A percentile compares a stretch with the other conserved stretches of the same genome.
Conservation (phyloP, 2,888 invertebrate species). For the Sesia apiformis region DNA sequence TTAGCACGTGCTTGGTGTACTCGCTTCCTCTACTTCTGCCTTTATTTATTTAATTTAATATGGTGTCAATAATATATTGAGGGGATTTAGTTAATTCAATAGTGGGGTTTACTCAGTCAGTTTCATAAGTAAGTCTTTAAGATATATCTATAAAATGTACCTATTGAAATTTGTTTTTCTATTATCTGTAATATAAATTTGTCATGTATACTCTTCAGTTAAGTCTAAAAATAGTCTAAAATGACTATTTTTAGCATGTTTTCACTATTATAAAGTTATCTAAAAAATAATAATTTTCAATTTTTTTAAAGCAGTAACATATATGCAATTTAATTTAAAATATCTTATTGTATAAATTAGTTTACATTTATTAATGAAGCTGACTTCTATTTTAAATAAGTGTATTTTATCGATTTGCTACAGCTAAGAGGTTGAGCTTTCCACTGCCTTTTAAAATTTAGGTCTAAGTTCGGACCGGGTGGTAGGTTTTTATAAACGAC, state of each 20-base stretch:
- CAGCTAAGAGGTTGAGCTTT: not conserved
- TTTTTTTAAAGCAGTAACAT: no score
- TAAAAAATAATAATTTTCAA: no score
- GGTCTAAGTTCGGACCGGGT: conserved; percentile 16
- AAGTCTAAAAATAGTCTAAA: no score
- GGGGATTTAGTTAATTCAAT: not conserved
- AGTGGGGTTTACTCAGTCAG: not conserved
- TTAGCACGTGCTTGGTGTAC: conserved; percentile 54
- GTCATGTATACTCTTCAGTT: no score
- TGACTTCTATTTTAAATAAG: conserved; percentile 6
- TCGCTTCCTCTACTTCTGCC: conserved; percentile 35
- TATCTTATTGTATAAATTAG: not conserved
- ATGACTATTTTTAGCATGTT: no score
- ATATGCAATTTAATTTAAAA: not conserved
- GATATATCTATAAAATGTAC: not conserved
- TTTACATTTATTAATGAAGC: conserved; percentile 9
- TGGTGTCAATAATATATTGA: not conserved
- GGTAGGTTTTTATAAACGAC: not conserved
- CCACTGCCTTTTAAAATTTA: conserved; percentile 6
- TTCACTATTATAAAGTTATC: no score
- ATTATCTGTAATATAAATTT: no score
- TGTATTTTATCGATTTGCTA: conserved; percentile 14
- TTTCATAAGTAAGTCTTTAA: conserved; percentile 1
- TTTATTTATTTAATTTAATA: conserved; percentile 48
- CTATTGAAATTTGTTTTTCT: no score